Conservation (phyloP, 2,113 vertebrate genomes). For the Alces alces region DNA sequence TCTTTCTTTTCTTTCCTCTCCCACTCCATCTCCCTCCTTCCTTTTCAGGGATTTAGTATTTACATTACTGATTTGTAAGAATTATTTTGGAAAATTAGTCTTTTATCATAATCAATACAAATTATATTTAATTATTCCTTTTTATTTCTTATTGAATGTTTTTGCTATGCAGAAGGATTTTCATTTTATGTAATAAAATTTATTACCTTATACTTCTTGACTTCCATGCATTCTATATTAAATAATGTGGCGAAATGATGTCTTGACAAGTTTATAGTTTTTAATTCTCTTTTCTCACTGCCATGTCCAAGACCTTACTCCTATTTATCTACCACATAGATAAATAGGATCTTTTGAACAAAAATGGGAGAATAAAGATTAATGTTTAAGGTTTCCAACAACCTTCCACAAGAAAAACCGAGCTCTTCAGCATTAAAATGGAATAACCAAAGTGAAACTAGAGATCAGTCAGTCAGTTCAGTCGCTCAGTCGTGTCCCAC, state of each 20-base stretch:
- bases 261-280: neutral
- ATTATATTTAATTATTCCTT: neutral
- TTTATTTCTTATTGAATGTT: neutral
- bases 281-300: neutral
- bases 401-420: neutral
- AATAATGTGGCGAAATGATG: neutral
- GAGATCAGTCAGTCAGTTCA: neutral
- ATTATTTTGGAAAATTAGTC: neutral
- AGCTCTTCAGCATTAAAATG: neutral
- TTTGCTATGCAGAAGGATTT: neutral
- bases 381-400: neutral
- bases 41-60: neutral
- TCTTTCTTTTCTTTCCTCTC: neutral
- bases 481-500: accelerated
- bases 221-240: neutral
- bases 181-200: neutral
- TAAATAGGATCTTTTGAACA: neutral
- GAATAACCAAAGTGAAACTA: neutral
- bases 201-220: neutral
- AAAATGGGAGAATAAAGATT: neutral
- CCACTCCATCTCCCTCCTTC: neutral
- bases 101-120: neutral
- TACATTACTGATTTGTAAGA: neutral
- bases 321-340: neutral
- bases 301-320: neutral